phyloP scores from a whole-genome alignment of 1,140 invertebrate genomes.

The Phymastichus coffea region DNA sequence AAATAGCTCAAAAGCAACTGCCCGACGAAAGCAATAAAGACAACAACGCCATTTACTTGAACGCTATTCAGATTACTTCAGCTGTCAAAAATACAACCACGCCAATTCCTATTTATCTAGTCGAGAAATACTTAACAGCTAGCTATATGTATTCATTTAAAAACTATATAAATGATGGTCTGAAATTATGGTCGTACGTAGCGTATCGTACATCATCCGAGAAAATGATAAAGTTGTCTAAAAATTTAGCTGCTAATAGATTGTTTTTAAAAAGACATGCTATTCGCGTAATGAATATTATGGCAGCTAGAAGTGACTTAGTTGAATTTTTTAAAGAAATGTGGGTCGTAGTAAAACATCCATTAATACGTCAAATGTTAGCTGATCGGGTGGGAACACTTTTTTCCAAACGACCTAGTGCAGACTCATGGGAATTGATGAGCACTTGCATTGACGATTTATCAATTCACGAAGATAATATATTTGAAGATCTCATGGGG shows the following conservation, averaged over 20 bases:
- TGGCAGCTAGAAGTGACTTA: constrained; percentile 25
- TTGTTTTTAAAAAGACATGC: constrained; percentile 41
- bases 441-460: constrained; percentile 23
- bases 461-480: constrained; percentile 18
- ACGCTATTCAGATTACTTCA: constrained; percentile 2
- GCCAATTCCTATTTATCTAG: constrained; percentile 3
- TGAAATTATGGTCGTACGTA: constrained; percentile 30
- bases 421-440: constrained; percentile 33
- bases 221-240: constrained; percentile 23
- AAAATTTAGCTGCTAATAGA: constrained; percentile 22
- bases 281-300: constrained; percentile 34
- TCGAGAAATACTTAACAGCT: background rate
- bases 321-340: constrained; percentile 18
- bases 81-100: background rate
- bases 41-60: background rate
- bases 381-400: constrained; percentile 19
- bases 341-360: constrained; percentile 33
- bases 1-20: background rate
- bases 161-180: constrained; percentile 21
- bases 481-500: constrained; percentile 11
- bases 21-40: background rate
- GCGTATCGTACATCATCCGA: constrained; percentile 19
- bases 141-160: constrained; percentile 17
- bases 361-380: constrained; percentile 38
- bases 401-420: constrained; percentile 29